phyloP scores from a whole-genome alignment of 2,888 invertebrate genomes.

The Leucozona laternaria region DNA sequence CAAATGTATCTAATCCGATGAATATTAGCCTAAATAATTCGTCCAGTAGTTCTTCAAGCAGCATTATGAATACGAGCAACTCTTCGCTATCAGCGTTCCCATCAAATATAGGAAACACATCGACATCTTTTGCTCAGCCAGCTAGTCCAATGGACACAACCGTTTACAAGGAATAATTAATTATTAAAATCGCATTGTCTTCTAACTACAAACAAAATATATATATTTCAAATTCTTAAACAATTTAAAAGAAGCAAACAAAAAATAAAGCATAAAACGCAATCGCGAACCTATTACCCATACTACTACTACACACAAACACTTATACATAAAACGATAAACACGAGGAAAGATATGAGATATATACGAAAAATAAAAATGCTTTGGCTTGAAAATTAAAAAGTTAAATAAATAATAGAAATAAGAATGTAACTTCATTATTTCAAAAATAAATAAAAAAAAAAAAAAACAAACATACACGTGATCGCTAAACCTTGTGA shows the following conservation, averaged over 20 bases:
- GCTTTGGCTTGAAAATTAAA: slow-evolving; percentile 66
- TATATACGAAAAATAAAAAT: slow-evolving; percentile 39
- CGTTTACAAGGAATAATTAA: slow-evolving; percentile 86
- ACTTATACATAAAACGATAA: slow-evolving; percentile 51
- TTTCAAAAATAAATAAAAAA: slow-evolving; percentile 54
- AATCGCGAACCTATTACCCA: slow-evolving; percentile 66
- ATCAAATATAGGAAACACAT: slow-evolving; percentile 80
- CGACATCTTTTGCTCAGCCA: slow-evolving; percentile 85
- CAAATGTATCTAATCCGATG: slow-evolving; percentile 77
- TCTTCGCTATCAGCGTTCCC: slow-evolving; percentile 81
- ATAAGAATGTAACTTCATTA: slow-evolving; percentile 63
- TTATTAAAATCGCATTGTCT: slow-evolving; percentile 60
- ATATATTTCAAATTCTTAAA: slow-evolving; percentile 66
- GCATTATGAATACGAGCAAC: slow-evolving; percentile 80
- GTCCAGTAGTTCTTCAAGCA: slow-evolving; percentile 81
- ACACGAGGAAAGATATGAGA: slow-evolving; percentile 24
- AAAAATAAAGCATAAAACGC: slow-evolving; percentile 55
- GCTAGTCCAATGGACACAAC: slow-evolving; percentile 91
- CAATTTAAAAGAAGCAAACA: slow-evolving; percentile 30
- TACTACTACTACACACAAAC: slow-evolving; percentile 64
- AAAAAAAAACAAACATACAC: slow-evolving; percentile 66
- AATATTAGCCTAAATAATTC: slow-evolving; percentile 82
- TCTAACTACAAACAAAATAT: slow-evolving; percentile 30
- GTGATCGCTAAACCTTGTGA: slow-evolving; percentile 75
- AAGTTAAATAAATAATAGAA: slow-evolving; percentile 14